phyloP scores from a whole-genome alignment of 2,113 vertebrate species.

The Pedionomus torquatus region DNA sequence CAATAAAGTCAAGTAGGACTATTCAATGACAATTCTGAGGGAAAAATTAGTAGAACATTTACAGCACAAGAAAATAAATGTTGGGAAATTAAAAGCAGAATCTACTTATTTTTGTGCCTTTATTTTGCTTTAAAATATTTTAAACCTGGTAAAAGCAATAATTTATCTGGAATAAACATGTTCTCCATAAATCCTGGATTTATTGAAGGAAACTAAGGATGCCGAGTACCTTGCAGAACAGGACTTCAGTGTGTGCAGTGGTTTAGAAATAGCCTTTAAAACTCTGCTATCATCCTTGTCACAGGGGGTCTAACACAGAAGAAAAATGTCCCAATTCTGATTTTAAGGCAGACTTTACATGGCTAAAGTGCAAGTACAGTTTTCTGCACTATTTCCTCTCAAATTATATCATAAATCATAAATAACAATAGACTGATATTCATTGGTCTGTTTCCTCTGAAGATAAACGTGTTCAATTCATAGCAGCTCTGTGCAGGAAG shows the following conservation, averaged over 20 bases:
- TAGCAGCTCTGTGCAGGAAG: background rate
- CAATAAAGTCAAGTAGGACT: background rate
- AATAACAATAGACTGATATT: background rate
- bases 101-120: background rate
- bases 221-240: background rate
- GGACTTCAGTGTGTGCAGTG: background rate
- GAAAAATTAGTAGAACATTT: accelerated
- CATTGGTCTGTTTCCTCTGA: background rate
- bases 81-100: background rate
- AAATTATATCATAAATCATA: constrained; percentile 42
- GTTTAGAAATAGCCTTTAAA: background rate
- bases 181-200: background rate
- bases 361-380: background rate
- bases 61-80: background rate
- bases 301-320: background rate
- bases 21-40: background rate
- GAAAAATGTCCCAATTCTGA: background rate
- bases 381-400: constrained; percentile 46
- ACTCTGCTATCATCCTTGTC: background rate
- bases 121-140: background rate
- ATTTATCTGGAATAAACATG: background rate
- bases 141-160: background rate
- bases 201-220: background rate
- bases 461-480: background rate
- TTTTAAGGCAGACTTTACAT: background rate